These are phyloP conservation scores for Chrysogorgia sp. DNA, from an alignment of 92 coral and sea anemone genomes.

Conservation along the genomic window DNA sequence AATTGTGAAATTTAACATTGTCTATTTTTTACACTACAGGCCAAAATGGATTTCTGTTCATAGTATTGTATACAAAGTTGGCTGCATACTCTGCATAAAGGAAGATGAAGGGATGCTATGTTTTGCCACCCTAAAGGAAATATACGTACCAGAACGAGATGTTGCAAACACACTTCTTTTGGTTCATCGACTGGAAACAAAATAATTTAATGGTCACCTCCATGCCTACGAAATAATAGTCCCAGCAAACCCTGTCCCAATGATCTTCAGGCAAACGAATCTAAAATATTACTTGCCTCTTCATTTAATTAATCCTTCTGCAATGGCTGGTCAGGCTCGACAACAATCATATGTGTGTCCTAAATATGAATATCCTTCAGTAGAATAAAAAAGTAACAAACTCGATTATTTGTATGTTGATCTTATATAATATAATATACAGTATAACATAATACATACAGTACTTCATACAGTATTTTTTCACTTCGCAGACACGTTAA, in stretches of 20 bases:
- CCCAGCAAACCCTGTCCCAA: neutral
- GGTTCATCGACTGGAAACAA: slow-evolving; percentile 46
- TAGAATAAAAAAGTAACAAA: neutral
- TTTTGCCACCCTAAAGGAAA: slow-evolving; percentile 58
- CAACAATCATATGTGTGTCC: neutral
- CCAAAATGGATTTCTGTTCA: slow-evolving; percentile 58
- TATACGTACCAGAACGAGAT: slow-evolving; percentile 53
- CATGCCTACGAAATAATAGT: slow-evolving; percentile 47
- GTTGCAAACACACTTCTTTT: slow-evolving; percentile 50
- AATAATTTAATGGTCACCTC: slow-evolving; percentile 54
- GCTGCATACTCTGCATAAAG: slow-evolving; percentile 49
- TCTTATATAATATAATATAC: too few relatives aligned
- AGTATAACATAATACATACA: too few relatives aligned
- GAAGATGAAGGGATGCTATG: slow-evolving; percentile 59
- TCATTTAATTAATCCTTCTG: neutral
- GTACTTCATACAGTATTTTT: too few relatives aligned
- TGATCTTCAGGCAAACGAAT: neutral
- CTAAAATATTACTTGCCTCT: slow-evolving; percentile 2
- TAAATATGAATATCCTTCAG: slow-evolving; percentile 4
- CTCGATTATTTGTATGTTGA: neutral
- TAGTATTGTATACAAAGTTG: slow-evolving; percentile 61
- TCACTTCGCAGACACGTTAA: too few relatives aligned
- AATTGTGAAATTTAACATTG: neutral
- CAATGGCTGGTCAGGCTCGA: neutral
- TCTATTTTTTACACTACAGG: slow-evolving; percentile 43